phyloP scores from a whole-genome alignment of 2,797 vertebrate species.

The Alfaro cultratus region DNA sequence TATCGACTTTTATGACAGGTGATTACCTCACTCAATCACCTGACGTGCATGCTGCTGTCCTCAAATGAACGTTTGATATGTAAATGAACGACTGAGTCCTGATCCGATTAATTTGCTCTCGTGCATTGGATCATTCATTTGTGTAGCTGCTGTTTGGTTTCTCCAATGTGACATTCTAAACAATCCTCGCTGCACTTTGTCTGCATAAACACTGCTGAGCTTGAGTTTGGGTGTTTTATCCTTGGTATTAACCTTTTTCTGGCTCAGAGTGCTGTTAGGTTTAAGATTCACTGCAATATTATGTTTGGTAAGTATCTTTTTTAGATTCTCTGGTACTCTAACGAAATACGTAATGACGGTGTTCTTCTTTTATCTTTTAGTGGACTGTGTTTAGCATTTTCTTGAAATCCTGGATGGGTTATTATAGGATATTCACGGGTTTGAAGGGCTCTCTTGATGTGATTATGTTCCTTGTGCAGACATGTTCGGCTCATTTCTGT shows the following conservation, averaged over 20 bases:
- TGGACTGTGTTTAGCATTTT: neutral
- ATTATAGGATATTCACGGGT: neutral
- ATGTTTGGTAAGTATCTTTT: neutral
- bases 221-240: neutral
- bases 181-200: neutral
- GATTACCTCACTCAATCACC: neutral
- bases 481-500: neutral
- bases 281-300: neutral
- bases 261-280: no score
- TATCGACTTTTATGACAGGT: no score
- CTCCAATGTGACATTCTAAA: neutral
- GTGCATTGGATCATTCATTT: neutral
- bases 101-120: neutral
- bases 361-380: conserved; percentile 1
- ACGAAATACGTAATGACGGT: neutral
- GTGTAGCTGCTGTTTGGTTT: neutral
- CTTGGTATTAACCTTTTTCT: neutral
- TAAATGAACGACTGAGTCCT: neutral
- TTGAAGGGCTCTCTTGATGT: neutral
- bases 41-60: neutral
- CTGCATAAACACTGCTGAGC: neutral
- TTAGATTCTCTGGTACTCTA: neutral
- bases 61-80: neutral
- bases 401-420: neutral
- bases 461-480: neutral